A percentile compares a stretch with the other conserved stretches of the same genome.
These are phyloP conservation scores for Myotis daubentonii DNA, from an alignment of 2,797 vertebrate genomes.

Conservation along the genomic window DNA sequence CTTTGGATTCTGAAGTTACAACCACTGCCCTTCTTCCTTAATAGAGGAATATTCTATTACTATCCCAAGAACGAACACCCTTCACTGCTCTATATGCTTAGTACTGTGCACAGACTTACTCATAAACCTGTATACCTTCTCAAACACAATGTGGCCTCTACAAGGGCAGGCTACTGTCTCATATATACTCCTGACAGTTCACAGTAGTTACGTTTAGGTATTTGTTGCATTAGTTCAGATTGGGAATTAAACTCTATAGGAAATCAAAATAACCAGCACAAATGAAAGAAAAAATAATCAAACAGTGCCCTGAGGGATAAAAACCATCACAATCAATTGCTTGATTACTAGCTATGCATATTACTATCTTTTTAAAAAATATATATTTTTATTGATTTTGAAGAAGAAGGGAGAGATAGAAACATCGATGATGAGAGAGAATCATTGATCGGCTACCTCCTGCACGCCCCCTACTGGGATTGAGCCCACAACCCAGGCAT, in stretches of 20 bases:
- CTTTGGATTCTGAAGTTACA: conserved; percentile 4
- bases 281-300: not conserved
- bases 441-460: too few species aligned
- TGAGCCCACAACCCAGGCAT: too few species aligned
- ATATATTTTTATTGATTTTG: too few species aligned
- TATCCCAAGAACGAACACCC: not conserved
- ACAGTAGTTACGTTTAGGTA: not conserved
- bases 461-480: too few species aligned
- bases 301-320: not conserved
- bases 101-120: not conserved
- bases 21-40: not conserved
- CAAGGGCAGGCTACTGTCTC: not conserved
- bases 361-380: not conserved
- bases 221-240: conserved; percentile 10
- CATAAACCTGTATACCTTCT: not conserved
- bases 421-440: too few species aligned
- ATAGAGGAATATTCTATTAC: not conserved
- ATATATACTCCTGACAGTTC: not conserved
- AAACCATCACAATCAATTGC: not conserved
- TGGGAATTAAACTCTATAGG: conserved; percentile 41
- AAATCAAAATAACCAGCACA: conserved; percentile 36
- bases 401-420: too few species aligned
- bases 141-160: not conserved
- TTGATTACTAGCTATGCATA: not conserved
- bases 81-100: not conserved